A percentile compares a stretch with the other conserved stretches of the same genome.
Evolutionary conservation across 64 coral and sea anemone species (phyloP).

Genomic region (Montipora capricornis): DNA sequence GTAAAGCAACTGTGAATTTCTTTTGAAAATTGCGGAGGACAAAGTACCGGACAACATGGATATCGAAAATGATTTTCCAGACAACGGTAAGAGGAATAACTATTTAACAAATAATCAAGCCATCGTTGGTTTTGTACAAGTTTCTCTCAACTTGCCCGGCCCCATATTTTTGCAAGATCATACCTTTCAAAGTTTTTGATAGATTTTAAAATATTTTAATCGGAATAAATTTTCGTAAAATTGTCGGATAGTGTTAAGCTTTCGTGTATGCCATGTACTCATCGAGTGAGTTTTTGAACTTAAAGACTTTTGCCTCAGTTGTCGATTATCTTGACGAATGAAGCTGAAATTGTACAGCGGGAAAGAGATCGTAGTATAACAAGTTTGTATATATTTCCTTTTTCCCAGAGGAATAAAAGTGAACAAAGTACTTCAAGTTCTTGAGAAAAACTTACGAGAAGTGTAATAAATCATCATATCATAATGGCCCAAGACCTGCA

Average conservation of each 20-base stretch:
- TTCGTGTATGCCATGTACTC: too few species aligned
- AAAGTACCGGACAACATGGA: constrained; percentile 21
- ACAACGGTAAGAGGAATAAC: constrained; percentile 1
- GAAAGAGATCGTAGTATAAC: neutral
- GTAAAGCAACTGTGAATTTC: neutral
- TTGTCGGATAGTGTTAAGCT: too few species aligned
- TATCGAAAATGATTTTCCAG: neutral
- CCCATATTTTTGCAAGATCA: too few species aligned
- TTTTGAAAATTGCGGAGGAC: neutral
- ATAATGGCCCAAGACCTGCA: neutral
- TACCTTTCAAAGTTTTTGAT: neutral
- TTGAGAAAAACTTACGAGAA: neutral
- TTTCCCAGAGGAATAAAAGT: neutral
- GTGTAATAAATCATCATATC: neutral
- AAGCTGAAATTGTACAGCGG: too few species aligned
- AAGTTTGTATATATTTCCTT: neutral
- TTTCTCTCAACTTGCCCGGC: too few species aligned
- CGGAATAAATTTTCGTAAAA: neutral
- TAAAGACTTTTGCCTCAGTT: too few species aligned
- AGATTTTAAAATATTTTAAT: neutral
- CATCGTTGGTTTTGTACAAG: too few species aligned
- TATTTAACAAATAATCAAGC: too few species aligned
- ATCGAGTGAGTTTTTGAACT: too few species aligned
- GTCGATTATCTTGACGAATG: too few species aligned
- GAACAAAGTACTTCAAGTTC: constrained; percentile 1